Percentiles rank a stretch among this genome's conserved stretches.
These are phyloP conservation scores for Turritopsis rubra DNA, from an alignment of 30 jellyfish, hydroid and myxozoan species.

Conservation along the genomic window DNA sequence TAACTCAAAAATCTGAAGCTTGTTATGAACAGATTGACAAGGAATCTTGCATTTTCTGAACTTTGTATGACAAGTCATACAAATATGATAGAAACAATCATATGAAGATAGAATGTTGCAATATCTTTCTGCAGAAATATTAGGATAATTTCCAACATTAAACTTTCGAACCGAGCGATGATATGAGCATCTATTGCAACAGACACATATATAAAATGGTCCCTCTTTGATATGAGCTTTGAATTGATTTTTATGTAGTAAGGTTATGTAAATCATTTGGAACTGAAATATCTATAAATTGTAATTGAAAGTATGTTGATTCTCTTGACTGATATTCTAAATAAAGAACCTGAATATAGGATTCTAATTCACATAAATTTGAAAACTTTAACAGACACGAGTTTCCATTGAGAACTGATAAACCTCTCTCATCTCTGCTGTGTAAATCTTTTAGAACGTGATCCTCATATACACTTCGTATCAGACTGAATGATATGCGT, in stretches of 20 bases:
- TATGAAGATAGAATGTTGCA: neutral
- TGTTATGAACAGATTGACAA: constrained; percentile 1
- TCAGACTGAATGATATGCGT: too few relatives aligned
- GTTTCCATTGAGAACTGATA: neutral
- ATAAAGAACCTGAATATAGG: neutral
- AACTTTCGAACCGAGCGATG: too few relatives aligned
- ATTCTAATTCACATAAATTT: neutral
- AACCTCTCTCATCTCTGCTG: constrained; percentile 4
- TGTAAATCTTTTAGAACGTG: too few relatives aligned
- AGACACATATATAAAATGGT: neutral
- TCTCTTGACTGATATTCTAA: neutral
- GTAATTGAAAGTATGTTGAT: neutral
- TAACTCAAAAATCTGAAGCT: neutral
- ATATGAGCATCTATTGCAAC: neutral
- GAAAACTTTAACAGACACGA: neutral
- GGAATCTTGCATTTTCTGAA: neutral
- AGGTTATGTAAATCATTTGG: neutral
- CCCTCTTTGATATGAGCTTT: neutral
- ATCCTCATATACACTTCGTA: too few relatives aligned
- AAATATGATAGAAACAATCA: neutral
- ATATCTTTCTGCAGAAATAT: neutral
- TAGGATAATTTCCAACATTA: too few relatives aligned
- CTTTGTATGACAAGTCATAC: neutral
- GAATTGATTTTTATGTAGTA: too few relatives aligned
- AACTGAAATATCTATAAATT: neutral